These are phyloP conservation scores for Upupa epops DNA, from an alignment of 2,113 vertebrate species.

Conservation along the genomic window DNA sequence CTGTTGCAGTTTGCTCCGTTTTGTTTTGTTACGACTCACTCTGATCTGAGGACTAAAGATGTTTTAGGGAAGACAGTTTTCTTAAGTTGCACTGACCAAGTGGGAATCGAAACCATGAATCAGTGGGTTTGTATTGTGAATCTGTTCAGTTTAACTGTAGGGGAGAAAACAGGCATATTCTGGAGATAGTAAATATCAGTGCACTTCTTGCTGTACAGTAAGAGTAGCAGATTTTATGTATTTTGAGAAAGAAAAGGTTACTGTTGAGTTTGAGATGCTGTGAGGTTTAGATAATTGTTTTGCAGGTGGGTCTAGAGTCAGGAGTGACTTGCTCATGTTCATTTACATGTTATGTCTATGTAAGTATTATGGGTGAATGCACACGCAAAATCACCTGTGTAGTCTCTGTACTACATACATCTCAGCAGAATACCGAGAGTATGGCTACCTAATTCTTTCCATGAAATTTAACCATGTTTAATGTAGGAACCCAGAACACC, in stretches of 20 bases:
- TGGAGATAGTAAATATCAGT: background rate
- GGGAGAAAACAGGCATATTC: background rate
- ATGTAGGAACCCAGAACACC: background rate
- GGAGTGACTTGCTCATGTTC: background rate
- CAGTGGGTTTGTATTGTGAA: background rate
- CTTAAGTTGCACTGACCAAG: background rate
- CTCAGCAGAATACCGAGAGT: background rate
- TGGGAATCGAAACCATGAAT: background rate
- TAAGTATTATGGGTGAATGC: background rate
- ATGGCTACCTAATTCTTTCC: background rate
- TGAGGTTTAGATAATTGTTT: background rate
- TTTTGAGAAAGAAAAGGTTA: background rate
- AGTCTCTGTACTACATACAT: background rate
- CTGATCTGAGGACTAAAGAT: background rate
- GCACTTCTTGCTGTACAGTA: background rate
- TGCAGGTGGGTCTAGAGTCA: background rate
- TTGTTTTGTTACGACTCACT: background rate
- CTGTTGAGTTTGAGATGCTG: background rate
- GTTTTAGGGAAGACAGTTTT: background rate
- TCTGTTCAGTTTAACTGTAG: background rate
- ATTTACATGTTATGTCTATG: background rate
- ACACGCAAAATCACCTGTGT: background rate
- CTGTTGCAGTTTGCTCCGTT: background rate
- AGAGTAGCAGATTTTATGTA: background rate
- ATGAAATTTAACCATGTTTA: background rate